A percentile compares a stretch with the other conserved stretches of the same genome.
These are phyloP conservation scores for Acrobasis consociella DNA, from an alignment of 2,888 invertebrate genomes.

Conservation along the genomic window DNA sequence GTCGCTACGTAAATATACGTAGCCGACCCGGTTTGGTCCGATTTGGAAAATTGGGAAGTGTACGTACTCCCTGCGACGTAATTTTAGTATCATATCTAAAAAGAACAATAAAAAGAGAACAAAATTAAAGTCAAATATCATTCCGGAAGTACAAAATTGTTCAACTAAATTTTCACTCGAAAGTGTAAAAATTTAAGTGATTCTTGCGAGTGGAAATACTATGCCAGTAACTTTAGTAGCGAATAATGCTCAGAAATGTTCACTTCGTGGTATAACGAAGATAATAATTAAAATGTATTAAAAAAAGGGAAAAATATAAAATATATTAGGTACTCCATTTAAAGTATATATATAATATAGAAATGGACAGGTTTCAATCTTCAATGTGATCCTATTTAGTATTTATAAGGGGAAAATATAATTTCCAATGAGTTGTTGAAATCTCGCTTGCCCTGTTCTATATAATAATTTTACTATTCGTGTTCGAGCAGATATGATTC, in stretches of 20 bases:
- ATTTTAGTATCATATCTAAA: conserved; percentile 11
- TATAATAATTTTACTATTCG: conserved; percentile 3
- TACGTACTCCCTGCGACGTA: conserved; percentile 8
- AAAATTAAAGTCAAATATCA: conserved; percentile 18
- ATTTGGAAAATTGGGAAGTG: conserved; percentile 3
- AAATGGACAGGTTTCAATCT: conserved; percentile 29
- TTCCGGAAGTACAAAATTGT: conserved; percentile 19
- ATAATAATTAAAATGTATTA: conserved; percentile 26
- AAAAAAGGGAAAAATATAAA: conserved; percentile 28
- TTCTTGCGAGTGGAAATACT: conserved; percentile 14
- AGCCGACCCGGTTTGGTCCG: conserved; percentile 9
- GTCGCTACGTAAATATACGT: neutral
- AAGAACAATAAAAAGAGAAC: conserved; percentile 22
- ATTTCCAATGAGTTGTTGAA: conserved; percentile 30
- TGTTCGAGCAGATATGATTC: neutral
- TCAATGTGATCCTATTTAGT: conserved; percentile 29
- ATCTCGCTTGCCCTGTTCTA: conserved; percentile 21
- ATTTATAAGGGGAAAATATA: conserved; percentile 12
- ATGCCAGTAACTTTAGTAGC: conserved; percentile 18
- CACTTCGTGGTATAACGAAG: conserved; percentile 18
- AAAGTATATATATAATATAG: conserved; percentile 20
- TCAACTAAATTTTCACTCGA: conserved; percentile 16
- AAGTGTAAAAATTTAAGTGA: conserved; percentile 1
- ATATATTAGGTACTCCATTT: conserved; percentile 25
- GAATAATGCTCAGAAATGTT: conserved; percentile 26